These are phyloP conservation scores for Rhabdornis inornatus DNA, from an alignment of 2,113 vertebrate genomes.

Conservation along the genomic window DNA sequence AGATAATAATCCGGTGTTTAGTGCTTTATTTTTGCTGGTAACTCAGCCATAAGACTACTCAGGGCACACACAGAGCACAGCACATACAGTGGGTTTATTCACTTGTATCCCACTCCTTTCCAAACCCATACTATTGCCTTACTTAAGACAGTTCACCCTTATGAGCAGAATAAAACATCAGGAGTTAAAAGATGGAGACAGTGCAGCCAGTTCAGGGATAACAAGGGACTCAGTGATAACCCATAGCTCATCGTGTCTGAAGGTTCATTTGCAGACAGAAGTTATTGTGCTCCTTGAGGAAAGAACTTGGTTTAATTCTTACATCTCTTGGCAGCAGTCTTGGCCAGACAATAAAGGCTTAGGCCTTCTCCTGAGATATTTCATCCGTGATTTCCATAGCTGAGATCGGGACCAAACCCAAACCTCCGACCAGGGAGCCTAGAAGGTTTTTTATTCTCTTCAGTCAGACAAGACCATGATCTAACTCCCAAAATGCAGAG, in stretches of 20 bases:
- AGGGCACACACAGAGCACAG: background rate
- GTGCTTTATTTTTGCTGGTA: background rate
- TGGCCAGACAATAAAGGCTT: constrained; percentile 40
- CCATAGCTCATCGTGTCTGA: background rate
- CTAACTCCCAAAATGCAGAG: background rate
- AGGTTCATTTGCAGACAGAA: constrained; percentile 8
- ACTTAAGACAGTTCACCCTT: background rate
- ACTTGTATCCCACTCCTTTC: background rate
- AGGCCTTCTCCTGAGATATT: constrained; percentile 23
- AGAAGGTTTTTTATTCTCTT: background rate
- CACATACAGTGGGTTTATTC: background rate
- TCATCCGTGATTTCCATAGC: constrained; percentile 28
- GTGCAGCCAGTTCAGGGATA: background rate
- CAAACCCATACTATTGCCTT: background rate
- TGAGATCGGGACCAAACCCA: background rate
- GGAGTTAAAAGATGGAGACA: background rate
- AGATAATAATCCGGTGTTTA: background rate
- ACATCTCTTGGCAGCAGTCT: constrained; percentile 25
- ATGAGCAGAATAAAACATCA: background rate
- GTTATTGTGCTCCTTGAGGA: constrained; percentile 17
- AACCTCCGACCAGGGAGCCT: background rate
- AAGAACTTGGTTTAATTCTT: background rate
- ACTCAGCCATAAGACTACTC: background rate
- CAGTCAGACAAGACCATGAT: background rate
- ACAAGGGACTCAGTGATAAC: background rate